Base-by-base conservation (phyloP, 2,888 invertebrate genomes). In the Cerastis leucographa region DNA sequence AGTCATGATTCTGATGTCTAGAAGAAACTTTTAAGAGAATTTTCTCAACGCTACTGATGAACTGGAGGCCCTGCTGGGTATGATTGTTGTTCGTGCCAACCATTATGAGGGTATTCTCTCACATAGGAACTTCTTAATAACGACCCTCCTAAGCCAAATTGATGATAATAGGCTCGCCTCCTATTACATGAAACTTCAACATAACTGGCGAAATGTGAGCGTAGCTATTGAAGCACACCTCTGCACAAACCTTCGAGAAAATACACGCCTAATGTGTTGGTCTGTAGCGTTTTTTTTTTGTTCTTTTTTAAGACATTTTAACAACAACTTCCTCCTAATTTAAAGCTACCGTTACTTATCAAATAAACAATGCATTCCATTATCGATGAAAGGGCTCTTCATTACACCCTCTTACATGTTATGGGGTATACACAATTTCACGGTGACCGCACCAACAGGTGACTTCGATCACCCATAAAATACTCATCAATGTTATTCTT, bases 401-500 rank as follows among this genome's bases (percentile, higher is more conserved):
- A 84, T 81, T 75, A 81, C 56, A 67, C 74, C 70, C 72, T 71
- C 67, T 61, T 44, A 73, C n/a, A n/a, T 17, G 54, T 49, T 70
- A 69, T 46, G 70, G 65, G 54, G 54, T 42, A 56, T 9, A 64
- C 44, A 72, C 87, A 89, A 91, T 91, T 91, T 91, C 88, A 91
- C 89, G 91, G 90, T 89, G 89, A 87, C 81, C 89, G 89, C 80
- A n/a, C 73, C 62, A 76, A 84, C 91, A 92, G 91, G 91, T 92
- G 91, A 77, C 71, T 70, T 44, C 71, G 69, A 40, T 87, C 85
- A 87, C 42, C 89, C 90, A 87, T 88, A 84, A 88, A 87, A 86
- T 79, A 76, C 78, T 68, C 83, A 84, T 88, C 86, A 78, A 79
- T 71, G 46, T 56, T 68, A 17, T 25, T 69, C 64, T 74, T 83